Conservation (phyloP, 1,140 invertebrate species). For the Nasonia longicornis region DNA sequence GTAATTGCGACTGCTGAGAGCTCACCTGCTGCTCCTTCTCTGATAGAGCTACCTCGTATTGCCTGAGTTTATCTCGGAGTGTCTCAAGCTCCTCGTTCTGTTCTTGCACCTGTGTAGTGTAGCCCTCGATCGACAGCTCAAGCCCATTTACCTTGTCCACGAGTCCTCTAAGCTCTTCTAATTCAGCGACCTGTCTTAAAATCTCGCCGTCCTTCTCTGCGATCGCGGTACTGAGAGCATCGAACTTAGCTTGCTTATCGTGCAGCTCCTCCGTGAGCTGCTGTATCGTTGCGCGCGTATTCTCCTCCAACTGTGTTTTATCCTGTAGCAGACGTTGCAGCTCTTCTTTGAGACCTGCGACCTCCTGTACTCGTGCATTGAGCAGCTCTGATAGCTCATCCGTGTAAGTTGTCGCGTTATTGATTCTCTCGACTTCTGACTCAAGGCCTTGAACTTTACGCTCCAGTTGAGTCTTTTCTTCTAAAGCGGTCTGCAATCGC, state of each 20-base stretch:
- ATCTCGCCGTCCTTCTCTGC: constrained; percentile 48
- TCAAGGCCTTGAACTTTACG: constrained; percentile 55
- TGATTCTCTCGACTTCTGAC: constrained; percentile 8
- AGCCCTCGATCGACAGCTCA: constrained; percentile 29
- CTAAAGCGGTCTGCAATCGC: constrained; percentile 59
- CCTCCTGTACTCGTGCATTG: constrained; percentile 61
- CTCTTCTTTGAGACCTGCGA: constrained; percentile 63
- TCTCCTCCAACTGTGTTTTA: constrained; percentile 49
- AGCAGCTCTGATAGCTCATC: constrained; percentile 59
- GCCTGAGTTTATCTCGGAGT: background rate
- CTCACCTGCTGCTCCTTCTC: constrained; percentile 5
- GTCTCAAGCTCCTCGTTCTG: background rate
- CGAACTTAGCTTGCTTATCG: constrained; percentile 42
- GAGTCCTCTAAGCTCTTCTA: background rate
- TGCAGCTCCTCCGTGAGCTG: constrained; percentile 51
- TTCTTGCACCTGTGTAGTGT: background rate
- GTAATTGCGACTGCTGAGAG: background rate
- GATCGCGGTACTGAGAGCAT: background rate
- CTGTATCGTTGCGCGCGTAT: constrained; percentile 50
- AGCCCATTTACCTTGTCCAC: background rate
- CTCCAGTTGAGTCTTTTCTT: constrained; percentile 57
- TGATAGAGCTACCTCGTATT: background rate
- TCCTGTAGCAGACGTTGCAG: constrained; percentile 65
- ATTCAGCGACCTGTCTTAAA: constrained; percentile 43
- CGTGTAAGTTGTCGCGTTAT: constrained; percentile 49